Base-by-base conservation (phyloP, 2,797 vertebrate species). In the Florisuga fusca region DNA sequence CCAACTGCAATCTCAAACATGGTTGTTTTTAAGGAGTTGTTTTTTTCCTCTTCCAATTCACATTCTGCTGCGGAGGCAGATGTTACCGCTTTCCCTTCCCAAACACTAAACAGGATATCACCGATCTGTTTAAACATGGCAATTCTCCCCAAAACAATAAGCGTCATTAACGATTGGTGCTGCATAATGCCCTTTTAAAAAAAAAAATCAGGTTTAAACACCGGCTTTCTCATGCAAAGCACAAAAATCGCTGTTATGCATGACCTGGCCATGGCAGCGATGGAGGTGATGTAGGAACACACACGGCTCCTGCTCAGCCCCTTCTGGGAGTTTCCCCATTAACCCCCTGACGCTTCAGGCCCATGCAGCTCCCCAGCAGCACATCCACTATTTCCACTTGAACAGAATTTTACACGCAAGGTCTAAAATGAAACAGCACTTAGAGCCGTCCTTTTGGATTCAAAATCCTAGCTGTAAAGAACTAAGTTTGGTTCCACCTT, bases 241-340 rank as follows among this genome's bases (percentile, higher is more conserved):
- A 57, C 51, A 18, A 68, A 86, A 48, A 6, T 14, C 41, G 29
- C 63, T 86, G 34, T 25, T 73, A 55, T 38, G n/a, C 43, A 3
- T 29, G 53, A 33, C 41, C 57, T 27, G 46, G n/a, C n/a, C 51
- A 9, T 27, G 15, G 22, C 27, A 2, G 11, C 10, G 8, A n/a
- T 3, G 17, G 34, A 76, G 45, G 22, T 23, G 11, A 51, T 2
- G 11, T 61, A 58, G 26, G 73, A 69, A 62, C 25, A 14, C 1
- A 3, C 13, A 15, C 0, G 0, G 33, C 25, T 74, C 31, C 29
- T 41, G 1, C 59, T 41, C 58, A 33, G 0, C 14, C 36, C 26
- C 18, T 68, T 11, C 77, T 53, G 13, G 9, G n/a, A 62, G 26
- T 5, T 55, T 68, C 62, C 33, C 29, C 19, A 7, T 12, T 27